These are phyloP conservation scores for Limnephilus auricula DNA, from an alignment of 2,888 invertebrate genomes.

Conservation along the genomic window DNA sequence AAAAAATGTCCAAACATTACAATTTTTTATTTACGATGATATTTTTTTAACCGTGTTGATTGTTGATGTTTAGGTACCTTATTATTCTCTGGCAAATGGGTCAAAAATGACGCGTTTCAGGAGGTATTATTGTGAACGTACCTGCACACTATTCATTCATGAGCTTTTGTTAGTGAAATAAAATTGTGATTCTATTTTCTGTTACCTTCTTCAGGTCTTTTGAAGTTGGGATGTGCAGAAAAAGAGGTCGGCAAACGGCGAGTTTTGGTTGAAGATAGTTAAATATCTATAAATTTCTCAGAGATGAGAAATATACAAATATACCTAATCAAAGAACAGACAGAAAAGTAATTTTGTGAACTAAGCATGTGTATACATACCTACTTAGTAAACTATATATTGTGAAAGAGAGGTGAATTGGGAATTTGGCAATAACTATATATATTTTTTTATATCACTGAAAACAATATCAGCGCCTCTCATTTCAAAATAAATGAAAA, in stretches of 20 bases:
- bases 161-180: background rate
- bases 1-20: slow-evolving; percentile 5
- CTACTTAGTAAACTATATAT: no score
- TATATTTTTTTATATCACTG: no score
- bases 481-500: no score
- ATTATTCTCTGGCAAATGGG: background rate
- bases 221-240: background rate
- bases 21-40: background rate
- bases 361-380: no score
- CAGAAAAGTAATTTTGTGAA: no score
- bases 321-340: no score
- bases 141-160: background rate
- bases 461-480: no score
- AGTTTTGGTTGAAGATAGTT: background rate
- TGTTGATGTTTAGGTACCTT: background rate
- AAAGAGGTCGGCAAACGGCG: background rate
- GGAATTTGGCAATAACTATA: no score
- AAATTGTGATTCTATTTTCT: background rate
- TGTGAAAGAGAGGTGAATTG: no score
- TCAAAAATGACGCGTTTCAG: background rate
- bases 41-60: background rate
- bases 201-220: background rate
- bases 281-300: no score
- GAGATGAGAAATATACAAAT: no score
- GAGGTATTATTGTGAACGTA: background rate